These are phyloP conservation scores for Atethmia centrago DNA, from an alignment of 2,888 invertebrate species.

Conservation along the genomic window DNA sequence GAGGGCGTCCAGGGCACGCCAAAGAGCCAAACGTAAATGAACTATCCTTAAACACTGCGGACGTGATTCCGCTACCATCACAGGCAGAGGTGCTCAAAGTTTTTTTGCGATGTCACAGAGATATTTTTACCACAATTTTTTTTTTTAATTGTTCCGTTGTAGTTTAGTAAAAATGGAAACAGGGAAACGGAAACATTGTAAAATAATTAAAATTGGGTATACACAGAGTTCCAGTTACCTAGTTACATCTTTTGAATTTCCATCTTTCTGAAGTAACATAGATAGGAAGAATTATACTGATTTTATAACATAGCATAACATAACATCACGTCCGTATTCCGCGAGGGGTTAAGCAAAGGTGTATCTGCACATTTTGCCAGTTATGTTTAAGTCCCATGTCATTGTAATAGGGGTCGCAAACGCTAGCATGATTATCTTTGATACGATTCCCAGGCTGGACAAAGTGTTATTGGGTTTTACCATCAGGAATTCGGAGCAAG, in stretches of 20 bases:
- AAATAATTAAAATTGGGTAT: background rate
- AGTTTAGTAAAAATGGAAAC: background rate
- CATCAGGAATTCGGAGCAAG: background rate
- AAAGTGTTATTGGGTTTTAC: background rate
- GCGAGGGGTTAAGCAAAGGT: background rate
- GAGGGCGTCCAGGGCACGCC: slow-evolving; percentile 45
- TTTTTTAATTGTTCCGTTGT: background rate
- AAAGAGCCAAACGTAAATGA: slow-evolving; percentile 79
- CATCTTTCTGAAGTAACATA: background rate
- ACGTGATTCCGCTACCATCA: slow-evolving; percentile 82
- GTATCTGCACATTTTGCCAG: background rate
- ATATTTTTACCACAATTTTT: background rate
- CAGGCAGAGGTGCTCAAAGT: slow-evolving; percentile 72
- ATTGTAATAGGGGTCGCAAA: background rate
- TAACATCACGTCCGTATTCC: too few relatives aligned
- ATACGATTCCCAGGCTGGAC: background rate
- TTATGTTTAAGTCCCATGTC: background rate
- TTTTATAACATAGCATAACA: background rate
- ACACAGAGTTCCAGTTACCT: background rate
- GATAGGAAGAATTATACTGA: background rate
- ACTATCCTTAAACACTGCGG: slow-evolving; percentile 82
- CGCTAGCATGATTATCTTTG: background rate
- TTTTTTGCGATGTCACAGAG: slow-evolving; percentile 22
- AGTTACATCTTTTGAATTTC: background rate
- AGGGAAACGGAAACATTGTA: background rate